These are phyloP conservation scores for Asarcornis scutulata DNA, from an alignment of 2,113 vertebrate species.

Conservation along the genomic window DNA sequence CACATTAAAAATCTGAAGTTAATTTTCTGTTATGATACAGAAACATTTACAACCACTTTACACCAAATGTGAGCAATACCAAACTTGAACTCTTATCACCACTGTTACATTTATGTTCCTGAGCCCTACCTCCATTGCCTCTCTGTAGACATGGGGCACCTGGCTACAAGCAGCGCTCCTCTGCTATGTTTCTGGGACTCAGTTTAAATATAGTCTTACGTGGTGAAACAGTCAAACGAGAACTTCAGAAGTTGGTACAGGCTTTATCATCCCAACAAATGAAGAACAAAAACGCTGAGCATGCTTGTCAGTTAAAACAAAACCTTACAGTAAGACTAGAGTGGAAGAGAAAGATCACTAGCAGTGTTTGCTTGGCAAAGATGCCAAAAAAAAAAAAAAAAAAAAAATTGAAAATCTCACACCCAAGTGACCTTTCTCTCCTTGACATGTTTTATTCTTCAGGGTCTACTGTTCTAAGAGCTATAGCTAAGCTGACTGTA, in stretches of 20 bases:
- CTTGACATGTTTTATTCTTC: neutral
- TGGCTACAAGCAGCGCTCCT: neutral
- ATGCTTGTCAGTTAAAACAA: neutral
- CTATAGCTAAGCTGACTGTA: neutral
- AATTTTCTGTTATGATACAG: neutral
- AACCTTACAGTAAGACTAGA: neutral
- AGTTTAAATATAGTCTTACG: too few species aligned
- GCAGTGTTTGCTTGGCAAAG: neutral
- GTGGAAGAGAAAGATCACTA: neutral
- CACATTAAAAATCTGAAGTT: neutral
- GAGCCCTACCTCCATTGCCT: neutral
- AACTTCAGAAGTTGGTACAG: neutral
- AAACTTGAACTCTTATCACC: neutral
- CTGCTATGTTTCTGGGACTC: neutral
- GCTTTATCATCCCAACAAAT: neutral
- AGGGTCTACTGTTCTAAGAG: neutral
- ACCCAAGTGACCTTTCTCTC: neutral
- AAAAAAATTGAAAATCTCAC: neutral
- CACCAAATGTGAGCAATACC: neutral
- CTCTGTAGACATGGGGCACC: neutral
- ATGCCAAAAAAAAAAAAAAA: neutral
- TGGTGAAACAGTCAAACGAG: too few species aligned
- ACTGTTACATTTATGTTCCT: neutral
- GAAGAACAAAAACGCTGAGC: neutral
- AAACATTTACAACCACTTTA: neutral